Conservation (phyloP, 2,888 invertebrate genomes). For the Trilocha varians region DNA sequence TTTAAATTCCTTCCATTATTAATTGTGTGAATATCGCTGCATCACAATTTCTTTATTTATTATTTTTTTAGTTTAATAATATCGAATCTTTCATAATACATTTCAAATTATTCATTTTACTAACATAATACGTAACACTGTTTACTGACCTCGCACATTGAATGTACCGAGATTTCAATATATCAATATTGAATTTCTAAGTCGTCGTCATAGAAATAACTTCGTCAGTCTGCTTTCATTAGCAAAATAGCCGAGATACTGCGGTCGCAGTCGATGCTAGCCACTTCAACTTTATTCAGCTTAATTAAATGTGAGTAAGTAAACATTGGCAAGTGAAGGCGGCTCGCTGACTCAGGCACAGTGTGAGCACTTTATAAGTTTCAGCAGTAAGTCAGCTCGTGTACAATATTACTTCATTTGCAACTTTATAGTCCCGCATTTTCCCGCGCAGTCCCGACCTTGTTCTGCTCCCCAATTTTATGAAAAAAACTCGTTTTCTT, state of each 20-base stretch:
- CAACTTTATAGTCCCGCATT: constrained; percentile 57
- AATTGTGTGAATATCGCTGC: no score
- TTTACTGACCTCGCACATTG: no score
- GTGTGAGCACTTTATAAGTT: constrained; percentile 31
- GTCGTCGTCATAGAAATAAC: no score
- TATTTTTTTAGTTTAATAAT: no score
- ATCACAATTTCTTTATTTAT: no score
- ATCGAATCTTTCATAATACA: no score
- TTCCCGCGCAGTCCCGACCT: constrained; percentile 40
- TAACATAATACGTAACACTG: no score
- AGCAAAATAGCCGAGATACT: constrained; percentile 27
- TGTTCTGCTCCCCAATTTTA: constrained; percentile 37
- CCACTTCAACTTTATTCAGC: constrained; percentile 41
- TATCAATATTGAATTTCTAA: no score
- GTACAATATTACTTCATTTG: constrained; percentile 63
- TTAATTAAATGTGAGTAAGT: constrained; percentile 64
- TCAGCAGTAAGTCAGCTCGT: constrained; percentile 46
- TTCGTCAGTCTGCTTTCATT: constrained; percentile 60
- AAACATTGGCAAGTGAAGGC: constrained; percentile 42
- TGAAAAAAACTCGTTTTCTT: constrained; percentile 51
- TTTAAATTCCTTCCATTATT: no score
- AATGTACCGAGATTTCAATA: no score
- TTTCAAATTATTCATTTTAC: no score
- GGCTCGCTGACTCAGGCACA: constrained; percentile 28
- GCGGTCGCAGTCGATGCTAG: constrained; percentile 14